A percentile compares a stretch with the other conserved stretches of the same genome.
Conservation (phyloP, 2,113 vertebrate species). For the Synchiropus splendidus region DNA sequence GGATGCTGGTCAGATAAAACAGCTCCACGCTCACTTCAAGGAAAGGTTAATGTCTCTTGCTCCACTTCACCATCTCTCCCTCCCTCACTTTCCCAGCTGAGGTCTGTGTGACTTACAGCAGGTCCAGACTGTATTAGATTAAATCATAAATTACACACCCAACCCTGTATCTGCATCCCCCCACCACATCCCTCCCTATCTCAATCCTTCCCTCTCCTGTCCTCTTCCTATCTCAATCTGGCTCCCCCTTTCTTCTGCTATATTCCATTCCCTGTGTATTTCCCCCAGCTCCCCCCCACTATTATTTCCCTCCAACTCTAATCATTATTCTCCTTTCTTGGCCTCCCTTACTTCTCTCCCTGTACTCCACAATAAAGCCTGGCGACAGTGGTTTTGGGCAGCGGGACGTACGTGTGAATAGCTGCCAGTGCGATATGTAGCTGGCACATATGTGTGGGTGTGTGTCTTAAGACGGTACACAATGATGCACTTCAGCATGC, state of each 20-base stretch:
- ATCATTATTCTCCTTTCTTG: slow-evolving; percentile 54
- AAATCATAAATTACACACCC: slow-evolving; percentile 95
- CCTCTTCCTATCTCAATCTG: slow-evolving; percentile 51
- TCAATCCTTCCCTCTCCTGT: slow-evolving; percentile 32
- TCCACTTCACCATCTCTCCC: slow-evolving; percentile 45
- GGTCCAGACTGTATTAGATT: slow-evolving; percentile 96
- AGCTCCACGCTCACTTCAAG: slow-evolving; percentile 47
- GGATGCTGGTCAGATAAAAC: slow-evolving; percentile 55
- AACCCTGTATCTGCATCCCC: slow-evolving; percentile 89
- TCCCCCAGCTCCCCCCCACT: slow-evolving; percentile 32
- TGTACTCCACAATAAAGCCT: slow-evolving; percentile 24
- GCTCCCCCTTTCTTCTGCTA: slow-evolving; percentile 49
- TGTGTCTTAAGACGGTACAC: slow-evolving; percentile 1
- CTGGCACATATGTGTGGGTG: slow-evolving; percentile 4
- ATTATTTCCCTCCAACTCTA: slow-evolving; percentile 51
- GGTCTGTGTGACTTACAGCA: slow-evolving; percentile 96
- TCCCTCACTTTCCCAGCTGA: slow-evolving; percentile 59
- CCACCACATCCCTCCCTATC: slow-evolving; percentile 58
- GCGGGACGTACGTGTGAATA: slow-evolving; percentile 7
- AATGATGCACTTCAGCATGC: too few species aligned
- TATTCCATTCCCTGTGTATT: slow-evolving; percentile 59
- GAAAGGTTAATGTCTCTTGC: slow-evolving; percentile 64
- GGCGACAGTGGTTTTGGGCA: slow-evolving; percentile 25
- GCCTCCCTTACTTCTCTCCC: slow-evolving; percentile 13
- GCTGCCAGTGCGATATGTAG: slow-evolving; percentile 6